Evolutionary conservation across 2,888 invertebrate species (phyloP), one percentile per base, ranked within the genome.

Genomic region (Melinaea marsaeus): DNA sequence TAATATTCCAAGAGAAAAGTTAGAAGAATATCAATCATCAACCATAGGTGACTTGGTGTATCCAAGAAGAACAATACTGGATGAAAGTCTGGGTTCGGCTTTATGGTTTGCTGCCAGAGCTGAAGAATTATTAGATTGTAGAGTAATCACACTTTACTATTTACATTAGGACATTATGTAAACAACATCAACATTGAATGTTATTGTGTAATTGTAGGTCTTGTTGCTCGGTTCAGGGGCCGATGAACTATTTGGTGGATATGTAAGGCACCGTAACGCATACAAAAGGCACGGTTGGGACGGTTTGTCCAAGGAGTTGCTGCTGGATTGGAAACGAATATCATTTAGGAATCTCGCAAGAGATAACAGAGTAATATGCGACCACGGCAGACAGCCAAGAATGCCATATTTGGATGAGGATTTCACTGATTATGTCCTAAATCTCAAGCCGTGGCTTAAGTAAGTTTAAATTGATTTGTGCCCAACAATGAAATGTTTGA

Each of bases 191-290:
- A 61, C n/a, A 22, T 22, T 22, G 34, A 57, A 57, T 33, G 7
- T 22, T 32, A 63, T 57, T 32, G 62, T 34, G 56, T 61, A 37
- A 45, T 69, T 65, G 78, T 72, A 96, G 95, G 92, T 97, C 32
- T 85, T 98, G 65, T 83, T 98, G 70, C 88, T 96, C 73, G 99
- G 99, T 46, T 97, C 97, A 91, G 99, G 99, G 6, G 99, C 99
- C 1, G 99, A 99, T 92, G 99, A 99, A 88, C 92, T 99, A 68
- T 95, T 99, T 79, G 98, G 97, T 58, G 99, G 99, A 2, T 99
- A 99, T 79, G 94, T 94, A 46, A 92, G 98, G 65, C 98, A 99
- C 79, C 92, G 97, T 74, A 95, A 94, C 71, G 93, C 93, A 4
- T 93, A 93, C 64, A 92, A 89, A 74, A 92, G 93, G 13, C 81